Base-by-base conservation (phyloP, 1,140 invertebrate genomes). In the Pseudomyrmex dendroicus region DNA sequence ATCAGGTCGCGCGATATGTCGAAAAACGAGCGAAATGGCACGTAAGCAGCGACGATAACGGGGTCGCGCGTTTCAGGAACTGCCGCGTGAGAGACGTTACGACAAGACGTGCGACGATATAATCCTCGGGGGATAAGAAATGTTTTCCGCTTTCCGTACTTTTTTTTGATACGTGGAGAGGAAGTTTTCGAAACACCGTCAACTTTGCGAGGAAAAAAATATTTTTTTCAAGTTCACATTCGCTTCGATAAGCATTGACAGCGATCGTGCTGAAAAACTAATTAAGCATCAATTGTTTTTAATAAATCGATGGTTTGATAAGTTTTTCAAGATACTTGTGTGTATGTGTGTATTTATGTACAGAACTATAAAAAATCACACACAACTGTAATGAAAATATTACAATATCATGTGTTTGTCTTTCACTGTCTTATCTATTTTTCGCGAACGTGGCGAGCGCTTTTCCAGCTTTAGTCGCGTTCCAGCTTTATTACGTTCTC, bases 41-140 rank as follows among this genome's bases (percentile, higher is more conserved):
- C 44, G 66, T 80, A 72, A 80, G 66, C 76, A 72, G 48, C 13
- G 54, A 52, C 13, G 72, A 74, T 80, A 80, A 80, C 66, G 52
- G 52, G 20, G n/a, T 12, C 20, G 64, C 9, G 44, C 66, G 73
- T 67, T 59, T 59, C 64, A 54, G 10, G 50, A 59, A 44, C 9
- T 35, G 13, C 54, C 44, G 35, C 35, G 35, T 35, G 35, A 35
- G 25, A 10, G 62, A 78, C 50, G 61, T 35, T 35, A 76, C n/a
- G 22, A 46, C 44, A 15, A 61, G n/a, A 64, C 17, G 35, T 10
- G 35, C 35, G 61, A 2, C 12, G 46, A 10, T 17, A 20, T 22
- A 9, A 44, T 67, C 50, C 48, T 44, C 17, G 48, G n/a, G 67
- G 25, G 0, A 66, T 9, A 2, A 2, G 3, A 15, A 52, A 64